Percentiles rank a stretch among this genome's conserved stretches.
Evolutionary conservation across 1,140 invertebrate genomes (phyloP).

Genomic region (Carcinoscorpius rotundicauda): DNA sequence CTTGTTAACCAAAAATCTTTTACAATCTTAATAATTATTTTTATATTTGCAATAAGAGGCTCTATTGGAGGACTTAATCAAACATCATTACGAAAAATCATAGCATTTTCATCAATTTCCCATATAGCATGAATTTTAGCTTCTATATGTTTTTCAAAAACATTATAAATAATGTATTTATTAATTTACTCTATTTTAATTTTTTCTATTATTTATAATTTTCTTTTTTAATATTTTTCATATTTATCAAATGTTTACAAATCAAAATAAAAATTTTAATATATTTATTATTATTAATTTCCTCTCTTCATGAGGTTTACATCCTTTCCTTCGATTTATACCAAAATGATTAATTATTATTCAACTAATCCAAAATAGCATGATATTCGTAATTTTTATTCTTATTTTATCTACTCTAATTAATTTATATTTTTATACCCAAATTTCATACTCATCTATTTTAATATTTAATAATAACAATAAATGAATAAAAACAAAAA

Average conservation of each 20-base stretch:
- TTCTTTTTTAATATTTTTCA: neutral
- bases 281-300: conserved; percentile 1
- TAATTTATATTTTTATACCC: conserved; percentile 9
- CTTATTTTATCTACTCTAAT: neutral
- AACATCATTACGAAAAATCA: too few species aligned
- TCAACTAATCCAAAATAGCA: neutral
- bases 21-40: too few species aligned
- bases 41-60: too few species aligned
- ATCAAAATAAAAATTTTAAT: neutral
- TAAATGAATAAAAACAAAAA: too few species aligned
- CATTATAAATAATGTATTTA: neutral
- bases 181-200: neutral
- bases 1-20: too few species aligned
- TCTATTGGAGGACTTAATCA: too few species aligned
- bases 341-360: conserved; percentile 1
- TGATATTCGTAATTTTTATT: neutral
- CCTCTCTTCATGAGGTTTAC: conserved; percentile 3
- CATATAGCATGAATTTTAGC: conserved; percentile 2
- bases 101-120: conserved; percentile 5
- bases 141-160: neutral
- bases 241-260: neutral
- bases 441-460: neutral
- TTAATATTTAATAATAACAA: neutral
- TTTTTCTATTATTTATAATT: neutral
- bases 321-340: conserved; percentile 1